Percentiles rank a stretch among this genome's conserved stretches.
These are phyloP conservation scores for Ametastegia equiseti DNA, from an alignment of 2,888 invertebrate species.

Conservation along the genomic window DNA sequence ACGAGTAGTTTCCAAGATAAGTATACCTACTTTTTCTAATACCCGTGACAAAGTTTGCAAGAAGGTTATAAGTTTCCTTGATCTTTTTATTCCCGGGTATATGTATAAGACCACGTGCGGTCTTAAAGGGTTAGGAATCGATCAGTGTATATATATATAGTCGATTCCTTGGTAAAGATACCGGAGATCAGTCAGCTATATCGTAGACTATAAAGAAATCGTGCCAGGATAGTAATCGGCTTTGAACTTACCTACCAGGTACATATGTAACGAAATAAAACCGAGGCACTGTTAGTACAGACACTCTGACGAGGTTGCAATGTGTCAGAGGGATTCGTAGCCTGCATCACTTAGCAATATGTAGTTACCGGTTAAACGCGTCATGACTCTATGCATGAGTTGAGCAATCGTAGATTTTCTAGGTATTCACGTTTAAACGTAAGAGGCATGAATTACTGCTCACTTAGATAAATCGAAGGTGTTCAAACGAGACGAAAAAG, in stretches of 20 bases:
- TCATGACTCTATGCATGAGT: slow-evolving; percentile 71
- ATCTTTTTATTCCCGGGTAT: too few relatives aligned
- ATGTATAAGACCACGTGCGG: too few relatives aligned
- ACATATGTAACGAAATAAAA: slow-evolving; percentile 12
- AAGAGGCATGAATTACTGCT: not conserved
- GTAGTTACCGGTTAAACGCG: slow-evolving; percentile 55
- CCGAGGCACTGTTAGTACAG: not conserved
- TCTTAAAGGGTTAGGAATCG: not conserved
- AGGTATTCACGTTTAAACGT: too few relatives aligned
- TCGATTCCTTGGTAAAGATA: not conserved
- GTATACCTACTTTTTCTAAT: too few relatives aligned
- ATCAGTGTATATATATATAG: too few relatives aligned
- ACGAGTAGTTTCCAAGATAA: too few relatives aligned
- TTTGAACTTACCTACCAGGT: not conserved
- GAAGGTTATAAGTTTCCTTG: too few relatives aligned
- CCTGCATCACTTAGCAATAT: not conserved
- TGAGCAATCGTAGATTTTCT: slow-evolving; percentile 62
- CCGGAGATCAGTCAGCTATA: not conserved
- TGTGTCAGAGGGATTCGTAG: slow-evolving; percentile 24
- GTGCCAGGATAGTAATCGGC: not conserved
- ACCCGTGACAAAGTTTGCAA: too few relatives aligned
- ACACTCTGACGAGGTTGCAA: not conserved
- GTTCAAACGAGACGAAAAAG: too few relatives aligned
- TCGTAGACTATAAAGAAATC: not conserved
- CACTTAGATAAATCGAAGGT: too few relatives aligned